Base-by-base conservation (phyloP, 2,113 vertebrate genomes). In the Procavia capensis region DNA sequence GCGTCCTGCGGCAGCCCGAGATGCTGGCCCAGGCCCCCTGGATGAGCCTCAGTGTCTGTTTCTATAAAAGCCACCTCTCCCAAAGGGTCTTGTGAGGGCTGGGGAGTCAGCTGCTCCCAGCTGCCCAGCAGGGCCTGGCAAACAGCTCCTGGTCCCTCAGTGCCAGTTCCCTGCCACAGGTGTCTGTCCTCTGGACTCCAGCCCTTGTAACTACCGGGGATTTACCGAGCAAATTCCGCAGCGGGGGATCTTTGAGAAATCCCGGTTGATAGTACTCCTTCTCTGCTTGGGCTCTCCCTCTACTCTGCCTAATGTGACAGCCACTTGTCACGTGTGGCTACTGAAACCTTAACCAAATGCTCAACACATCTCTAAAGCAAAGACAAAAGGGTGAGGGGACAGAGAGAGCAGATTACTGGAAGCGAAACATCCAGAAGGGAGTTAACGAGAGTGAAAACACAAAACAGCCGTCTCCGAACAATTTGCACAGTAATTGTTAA, bases 51-150 rank as follows among this genome's bases (percentile, higher is more conserved):
- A 0, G 41, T 11, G 4, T 22, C 16, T 54, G 29, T 8, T 5
- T 14, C 70, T 34, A 0, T 13, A 36, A 64, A 39, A 50, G 36
- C 47, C 47, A 13, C 5, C 31, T 80, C 34, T n/a, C 54, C 54
- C 54, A 4, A 9, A 22, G n/a, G 0, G 7, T 16, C 61, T 14
- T 27, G 25, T 66, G 63, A 66, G 63, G 63, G 63, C 70, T 39
- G 61, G 57, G 36, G 10, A 20, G 7, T 57, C 63, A 3, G 45
- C 43, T 0, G 0, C 61, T n/a, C 11, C 13, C 2, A 2, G 50
- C 34, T 2, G 3, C 43, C 10, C 31, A 2, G 50, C 66, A 47
- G 54, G 25, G 39, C 24, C 34, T 76, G 24, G 6, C 19, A 20
- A 13, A 14, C 10, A 24, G 68, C 2, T 29, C 31, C 63, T 20